Evolutionary conservation across 1,140 invertebrate species (phyloP).

Genomic region (Muscidifurax raptorellus): DNA sequence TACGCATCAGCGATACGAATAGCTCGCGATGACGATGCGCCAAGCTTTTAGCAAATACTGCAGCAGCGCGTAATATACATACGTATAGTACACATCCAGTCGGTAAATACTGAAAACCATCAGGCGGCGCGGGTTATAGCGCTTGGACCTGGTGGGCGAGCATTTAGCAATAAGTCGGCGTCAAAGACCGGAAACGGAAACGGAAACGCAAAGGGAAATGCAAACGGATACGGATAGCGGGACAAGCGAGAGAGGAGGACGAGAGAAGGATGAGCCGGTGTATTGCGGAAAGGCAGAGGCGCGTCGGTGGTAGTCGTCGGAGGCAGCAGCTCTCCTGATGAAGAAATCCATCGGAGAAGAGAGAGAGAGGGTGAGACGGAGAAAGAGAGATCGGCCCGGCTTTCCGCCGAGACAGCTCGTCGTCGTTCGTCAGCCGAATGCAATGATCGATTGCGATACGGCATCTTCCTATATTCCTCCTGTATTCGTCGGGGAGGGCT

Average conservation of each 20-base stretch:
- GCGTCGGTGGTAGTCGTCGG: not conserved
- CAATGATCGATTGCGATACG: conserved; percentile 28
- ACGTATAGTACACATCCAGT: not conserved
- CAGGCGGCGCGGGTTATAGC: not conserved
- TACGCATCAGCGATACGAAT: no score
- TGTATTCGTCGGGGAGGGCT: not conserved
- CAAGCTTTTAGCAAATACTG: no score
- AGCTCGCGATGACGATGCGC: no score
- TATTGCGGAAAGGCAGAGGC: not conserved
- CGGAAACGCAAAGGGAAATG: conserved; percentile 30
- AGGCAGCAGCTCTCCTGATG: not conserved
- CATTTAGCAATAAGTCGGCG: conserved; percentile 37
- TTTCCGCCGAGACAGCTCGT: not conserved
- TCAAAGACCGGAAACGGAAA: conserved; percentile 5
- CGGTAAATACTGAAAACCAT: not conserved
- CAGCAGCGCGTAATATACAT: no score
- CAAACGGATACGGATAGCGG: conserved; percentile 8
- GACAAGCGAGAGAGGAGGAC: not conserved
- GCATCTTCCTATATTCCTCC: conserved; percentile 6
- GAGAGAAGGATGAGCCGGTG: not conserved
- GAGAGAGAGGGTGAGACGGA: not conserved
- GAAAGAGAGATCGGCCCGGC: not conserved
- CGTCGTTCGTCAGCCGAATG: conserved; percentile 9
- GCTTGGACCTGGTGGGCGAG: not conserved
- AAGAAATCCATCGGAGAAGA: conserved; percentile 17